Conservation (phyloP, 2,797 vertebrate species). For the Hyperoplus lanceolatus region DNA sequence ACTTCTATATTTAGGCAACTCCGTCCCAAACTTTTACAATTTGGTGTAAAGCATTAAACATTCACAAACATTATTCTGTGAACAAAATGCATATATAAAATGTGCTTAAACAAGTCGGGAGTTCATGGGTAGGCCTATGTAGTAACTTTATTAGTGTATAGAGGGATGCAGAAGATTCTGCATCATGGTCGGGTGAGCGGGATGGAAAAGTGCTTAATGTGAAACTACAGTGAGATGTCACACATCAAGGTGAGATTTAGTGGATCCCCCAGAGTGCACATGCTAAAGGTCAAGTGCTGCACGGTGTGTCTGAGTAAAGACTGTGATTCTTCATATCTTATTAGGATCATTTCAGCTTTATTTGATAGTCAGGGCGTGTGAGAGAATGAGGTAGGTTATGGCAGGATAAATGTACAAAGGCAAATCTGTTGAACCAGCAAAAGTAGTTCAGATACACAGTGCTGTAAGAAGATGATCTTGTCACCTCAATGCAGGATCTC, state of each 20-base stretch:
- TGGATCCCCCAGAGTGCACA: conserved; percentile 26
- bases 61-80: no score
- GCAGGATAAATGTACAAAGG: background rate
- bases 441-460: conserved; percentile 7
- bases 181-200: conserved; percentile 3
- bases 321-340: conserved; percentile 36
- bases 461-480: background rate
- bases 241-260: conserved; percentile 52
- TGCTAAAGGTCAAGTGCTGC: conserved; percentile 61
- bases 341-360: conserved; percentile 42
- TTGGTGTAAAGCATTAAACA: no score
- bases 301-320: background rate
- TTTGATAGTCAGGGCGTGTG: conserved; percentile 11
- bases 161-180: conserved; percentile 18
- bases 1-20: background rate
- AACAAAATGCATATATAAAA: no score
- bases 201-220: conserved; percentile 49
- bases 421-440: conserved; percentile 26
- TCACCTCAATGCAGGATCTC: conserved; percentile 24
- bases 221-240: conserved; percentile 52
- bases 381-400: background rate
- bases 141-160: conserved; percentile 14
- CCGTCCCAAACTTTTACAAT: background rate
- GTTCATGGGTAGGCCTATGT: background rate
- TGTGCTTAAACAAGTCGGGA: no score